Evolutionary conservation across 2,797 vertebrate species (phyloP), one percentile per base, ranked within the genome.

Genomic region (Chelmon rostratus): DNA sequence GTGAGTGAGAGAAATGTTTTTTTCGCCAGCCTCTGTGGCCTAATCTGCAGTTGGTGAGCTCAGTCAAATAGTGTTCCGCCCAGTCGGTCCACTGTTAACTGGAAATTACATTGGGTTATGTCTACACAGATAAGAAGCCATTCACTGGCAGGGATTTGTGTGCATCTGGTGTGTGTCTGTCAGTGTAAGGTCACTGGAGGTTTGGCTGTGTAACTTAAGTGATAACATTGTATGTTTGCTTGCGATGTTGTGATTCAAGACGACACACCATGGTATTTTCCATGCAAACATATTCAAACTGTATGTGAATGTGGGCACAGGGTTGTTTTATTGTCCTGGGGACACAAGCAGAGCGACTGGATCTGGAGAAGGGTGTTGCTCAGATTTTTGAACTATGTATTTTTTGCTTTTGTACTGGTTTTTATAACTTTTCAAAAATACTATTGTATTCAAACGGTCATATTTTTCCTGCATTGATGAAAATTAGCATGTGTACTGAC

Each of bases 1-100:
- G 79, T 87, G 64, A 69, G 86, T 82, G 73, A 84, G 75, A 82
- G 50, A 84, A 79, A 19, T 8, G 1, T 74, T 50, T 68, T 50
- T 47, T 37, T 42, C 5, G 76, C 69, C 81, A 83, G 50, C 49
- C 54, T 68, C 70, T 50, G 46, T 21, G 68, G 64, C 62, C 37
- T 23, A 68, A 73, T 68, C 53, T 71, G 44, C 28, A n/a, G 33
- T 64, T 1, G 28, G 47, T 69, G 68, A 76, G 59, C 73, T 84
- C 71, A 81, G 65, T 75, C 50, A 59, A 58, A 74, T 40, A 37
- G 35, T 63, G 58, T 53, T 64, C n/a, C 4, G 12, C 68, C 13
- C 23, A 40, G 46, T 67, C 56, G 18, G 42, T 61, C 68, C 49
- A 8, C 59, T 25, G 56, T 70, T 84, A 28, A 63, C 62, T 76